Percentiles rank a stretch among this genome's conserved stretches.
Conservation (phyloP, 1,140 invertebrate species). For the Heliconius hewitsoni region DNA sequence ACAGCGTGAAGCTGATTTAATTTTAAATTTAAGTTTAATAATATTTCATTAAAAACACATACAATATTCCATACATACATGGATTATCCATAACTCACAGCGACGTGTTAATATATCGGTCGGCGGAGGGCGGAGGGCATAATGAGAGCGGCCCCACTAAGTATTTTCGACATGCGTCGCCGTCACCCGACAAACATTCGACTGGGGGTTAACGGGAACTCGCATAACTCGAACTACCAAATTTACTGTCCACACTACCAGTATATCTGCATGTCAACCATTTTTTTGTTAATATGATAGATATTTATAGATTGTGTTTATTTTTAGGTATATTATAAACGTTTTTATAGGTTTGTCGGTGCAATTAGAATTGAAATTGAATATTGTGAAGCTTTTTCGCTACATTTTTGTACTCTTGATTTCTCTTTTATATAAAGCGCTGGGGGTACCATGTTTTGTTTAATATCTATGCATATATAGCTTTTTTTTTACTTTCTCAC, state of each 20-base stretch:
- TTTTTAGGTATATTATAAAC: too few relatives aligned
- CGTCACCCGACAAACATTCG: constrained; percentile 77
- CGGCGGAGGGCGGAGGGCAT: constrained; percentile 68
- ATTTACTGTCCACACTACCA: constrained; percentile 49
- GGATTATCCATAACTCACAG: constrained; percentile 35
- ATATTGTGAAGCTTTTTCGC: too few relatives aligned
- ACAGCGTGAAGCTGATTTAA: too few relatives aligned
- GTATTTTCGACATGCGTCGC: constrained; percentile 80
- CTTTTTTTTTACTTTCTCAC: too few relatives aligned
- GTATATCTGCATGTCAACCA: background rate
- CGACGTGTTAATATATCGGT: constrained; percentile 74
- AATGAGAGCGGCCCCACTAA: constrained; percentile 77
- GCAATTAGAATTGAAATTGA: too few relatives aligned
- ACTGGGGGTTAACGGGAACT: constrained; percentile 62
- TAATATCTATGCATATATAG: too few relatives aligned
- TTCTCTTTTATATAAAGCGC: too few relatives aligned
- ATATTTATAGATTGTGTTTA: background rate
- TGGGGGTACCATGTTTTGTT: too few relatives aligned
- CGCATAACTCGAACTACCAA: constrained; percentile 59
- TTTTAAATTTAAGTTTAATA: too few relatives aligned
- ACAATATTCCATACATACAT: background rate
- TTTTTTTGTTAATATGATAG: background rate
- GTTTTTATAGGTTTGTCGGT: too few relatives aligned
- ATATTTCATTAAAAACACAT: too few relatives aligned
- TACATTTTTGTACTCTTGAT: too few relatives aligned